Base-by-base conservation (phyloP, 2,888 invertebrate species). In the Harmothoe impar region DNA sequence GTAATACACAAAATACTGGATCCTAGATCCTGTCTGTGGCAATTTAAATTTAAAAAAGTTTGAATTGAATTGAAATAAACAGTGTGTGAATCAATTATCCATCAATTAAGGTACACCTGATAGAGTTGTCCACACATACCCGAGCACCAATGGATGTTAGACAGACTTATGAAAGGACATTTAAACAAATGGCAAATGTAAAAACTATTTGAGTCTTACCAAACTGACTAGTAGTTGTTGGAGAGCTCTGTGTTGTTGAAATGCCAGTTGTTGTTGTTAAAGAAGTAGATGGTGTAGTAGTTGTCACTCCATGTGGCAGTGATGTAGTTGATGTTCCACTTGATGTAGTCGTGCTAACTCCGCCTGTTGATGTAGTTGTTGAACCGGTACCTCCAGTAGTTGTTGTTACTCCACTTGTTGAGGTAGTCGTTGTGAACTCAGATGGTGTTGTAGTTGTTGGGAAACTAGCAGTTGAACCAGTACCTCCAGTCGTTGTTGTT, bases 281-380 rank as follows among this genome's bases (percentile, higher is more conserved):
- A 31, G 77, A 77, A 29, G 0, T 31, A 29, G 12, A 5, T n/a
- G n/a, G n/a, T 31, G 77, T 77, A 10, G 31, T 31, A 29, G 29
- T 77, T 62, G 62, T 62, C 15, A 23, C 62, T 62, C 62, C 25
- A n/a, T 15, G 1, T 62, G 62, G 25, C 5, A 62, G 5, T 25
- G n/a, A 3, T n/a, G 62, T 62, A 3, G 62, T 62, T 62, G 62
- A n/a, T 62, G 5, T 17, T 12, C 62, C 62, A 43, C 43, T 77
- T 77, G 77, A n/a, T 1, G 77, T 77, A 77, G 77, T 77, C 25
- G 77, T 77, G 0, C 29, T 25, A 17, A 25, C 20, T 15, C 20
- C 77, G 25, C 77, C 77, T 31, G 77, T n/a, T 77, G 77, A 5
- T 31, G 77, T 77, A 7, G 77, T 77, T 77, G 29, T 31, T 62